Evolutionary conservation across 2,888 invertebrate genomes (phyloP), one percentile per base, ranked within the genome.

Genomic region (Platerodrilus igneus): DNA sequence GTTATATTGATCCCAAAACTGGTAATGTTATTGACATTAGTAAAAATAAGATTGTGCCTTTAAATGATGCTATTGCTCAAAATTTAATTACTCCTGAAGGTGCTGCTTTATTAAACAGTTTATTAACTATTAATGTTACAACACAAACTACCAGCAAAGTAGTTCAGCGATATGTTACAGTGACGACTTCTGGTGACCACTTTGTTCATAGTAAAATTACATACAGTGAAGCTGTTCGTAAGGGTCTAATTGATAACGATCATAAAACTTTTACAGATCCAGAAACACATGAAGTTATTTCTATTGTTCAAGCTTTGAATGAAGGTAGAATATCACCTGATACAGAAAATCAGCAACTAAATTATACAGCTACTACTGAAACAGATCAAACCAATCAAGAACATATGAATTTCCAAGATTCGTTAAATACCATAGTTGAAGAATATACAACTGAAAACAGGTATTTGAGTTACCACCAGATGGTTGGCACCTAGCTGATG

Each of bases 71-170:
- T 17, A 85, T 94, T 43, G 83, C 86, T 64, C 79, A 83, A 39
- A 85, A 87, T 58, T 75, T 90, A 56, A 86, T 94, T 19, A 85
- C 89, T 7, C 82, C 87, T 1, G 87, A 89, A 67, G 93, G 93
- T 40, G 92, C 92, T 28, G 82, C 89, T 40, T 74, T 89, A 60
- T 74, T 89, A 44, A 87, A 85, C 67, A 89, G 88, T 56, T 72
- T 94, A 35, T 69, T 93, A 35, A 89, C 89, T 62, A 87, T 95
- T 34, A 87, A 89, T 6, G 78, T 93, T 21, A 91, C 91, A 2
- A 83, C 88, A 10, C 86, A 89, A 63, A 88, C 89, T 4, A 85
- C 90, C 17, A 89, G 88, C 3, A 86, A 86, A 64, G 82, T 89
- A 30, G 82, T 91, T 19, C 85, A 85, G 63, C 75, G 86, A 13